phyloP scores from a whole-genome alignment of 2,888 invertebrate genomes.

The Hanleya hanleyi region DNA sequence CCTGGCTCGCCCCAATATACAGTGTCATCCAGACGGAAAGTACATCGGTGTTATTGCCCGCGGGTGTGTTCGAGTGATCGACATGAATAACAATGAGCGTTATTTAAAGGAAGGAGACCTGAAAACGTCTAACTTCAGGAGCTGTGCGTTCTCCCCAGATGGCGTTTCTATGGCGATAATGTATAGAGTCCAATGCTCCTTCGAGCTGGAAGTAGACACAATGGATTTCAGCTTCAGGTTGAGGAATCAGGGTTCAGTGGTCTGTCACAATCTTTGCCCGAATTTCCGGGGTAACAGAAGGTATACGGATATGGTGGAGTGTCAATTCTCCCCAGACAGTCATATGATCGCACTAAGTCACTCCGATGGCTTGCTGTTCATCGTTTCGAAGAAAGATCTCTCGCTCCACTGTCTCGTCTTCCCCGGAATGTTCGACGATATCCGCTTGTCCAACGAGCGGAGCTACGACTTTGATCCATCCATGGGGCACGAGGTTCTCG shows the following conservation, averaged over 20 bases:
- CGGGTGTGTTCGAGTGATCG: constrained; percentile 42
- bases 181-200: constrained; percentile 34
- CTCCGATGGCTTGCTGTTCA: constrained; percentile 41
- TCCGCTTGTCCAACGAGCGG: constrained; percentile 40
- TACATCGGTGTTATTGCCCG: constrained; percentile 47
- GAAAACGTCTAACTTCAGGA: constrained; percentile 42
- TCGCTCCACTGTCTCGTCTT: constrained; percentile 42
- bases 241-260: constrained; percentile 6
- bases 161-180: constrained; percentile 52
- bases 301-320: constrained; percentile 51
- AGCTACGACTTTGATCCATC: constrained; percentile 61
- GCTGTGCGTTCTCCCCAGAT: constrained; percentile 56
- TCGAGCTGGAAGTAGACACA: constrained; percentile 32
- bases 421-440: constrained; percentile 43
- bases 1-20: constrained; percentile 49
- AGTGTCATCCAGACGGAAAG: constrained; percentile 54
- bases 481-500: constrained; percentile 42
- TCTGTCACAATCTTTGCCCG: constrained; percentile 39
- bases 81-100: constrained; percentile 32
- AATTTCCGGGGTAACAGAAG: constrained; percentile 32
- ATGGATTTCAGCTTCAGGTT: not conserved
- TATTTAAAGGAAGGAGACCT: constrained; percentile 43
- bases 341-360: constrained; percentile 49
- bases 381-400: constrained; percentile 34
- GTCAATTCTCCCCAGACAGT: constrained; percentile 62